Conservation (phyloP, 2,888 invertebrate species). For the Eupeodes luniger region DNA sequence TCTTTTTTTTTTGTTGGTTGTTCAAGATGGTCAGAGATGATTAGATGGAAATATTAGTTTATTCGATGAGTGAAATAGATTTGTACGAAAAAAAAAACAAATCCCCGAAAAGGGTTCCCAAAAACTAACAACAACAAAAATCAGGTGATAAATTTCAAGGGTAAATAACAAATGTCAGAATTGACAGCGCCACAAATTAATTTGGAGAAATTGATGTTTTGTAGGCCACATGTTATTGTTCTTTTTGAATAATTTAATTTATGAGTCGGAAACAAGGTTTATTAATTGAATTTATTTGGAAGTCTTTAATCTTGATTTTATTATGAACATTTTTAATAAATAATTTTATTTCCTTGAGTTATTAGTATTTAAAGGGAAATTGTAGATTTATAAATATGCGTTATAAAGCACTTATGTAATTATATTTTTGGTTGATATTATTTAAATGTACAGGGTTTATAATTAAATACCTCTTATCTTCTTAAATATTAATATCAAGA, state of each 20-base stretch:
- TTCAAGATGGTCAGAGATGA: slow-evolving; percentile 42
- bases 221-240: slow-evolving; percentile 19
- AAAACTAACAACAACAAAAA: not conserved
- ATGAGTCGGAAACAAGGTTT: no score
- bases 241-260: not conserved
- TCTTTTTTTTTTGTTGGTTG: not conserved
- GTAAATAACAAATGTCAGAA: slow-evolving; percentile 41
- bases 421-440: no score
- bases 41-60: slow-evolving; percentile 58
- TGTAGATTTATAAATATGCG: no score
- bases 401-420: no score
- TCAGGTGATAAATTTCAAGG: not conserved
- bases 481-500: no score
- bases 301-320: no score
- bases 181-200: slow-evolving; percentile 41
- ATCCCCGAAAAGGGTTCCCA: slow-evolving; percentile 27
- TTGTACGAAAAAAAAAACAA: slow-evolving; percentile 4
- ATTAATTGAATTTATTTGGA: no score
- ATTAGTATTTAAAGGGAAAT: no score
- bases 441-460: no score
- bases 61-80: slow-evolving; percentile 38
- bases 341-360: no score
- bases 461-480: no score
- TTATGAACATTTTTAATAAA: no score
- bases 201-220: slow-evolving; percentile 22